These are phyloP conservation scores for Microtus pennsylvanicus DNA, from an alignment of 2,113 vertebrate genomes.

Conservation along the genomic window DNA sequence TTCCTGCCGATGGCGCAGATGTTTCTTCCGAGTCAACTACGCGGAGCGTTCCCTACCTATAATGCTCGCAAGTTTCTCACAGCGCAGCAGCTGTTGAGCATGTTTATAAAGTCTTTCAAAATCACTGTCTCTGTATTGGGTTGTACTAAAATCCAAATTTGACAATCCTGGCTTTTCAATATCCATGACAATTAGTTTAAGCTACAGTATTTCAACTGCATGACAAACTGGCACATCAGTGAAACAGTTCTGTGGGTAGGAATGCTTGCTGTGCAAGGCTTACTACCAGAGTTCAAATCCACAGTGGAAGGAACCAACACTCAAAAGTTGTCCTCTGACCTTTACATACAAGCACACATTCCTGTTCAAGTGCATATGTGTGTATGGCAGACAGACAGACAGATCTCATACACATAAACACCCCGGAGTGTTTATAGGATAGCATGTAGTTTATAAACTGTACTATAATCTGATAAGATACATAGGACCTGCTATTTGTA, in stretches of 20 bases:
- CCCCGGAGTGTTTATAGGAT: background rate
- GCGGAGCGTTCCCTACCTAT: background rate
- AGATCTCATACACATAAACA: background rate
- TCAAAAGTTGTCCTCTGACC: background rate
- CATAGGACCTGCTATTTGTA: background rate
- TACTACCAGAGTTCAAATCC: background rate
- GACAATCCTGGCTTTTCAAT: background rate
- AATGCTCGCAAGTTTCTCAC: background rate
- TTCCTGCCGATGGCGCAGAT: background rate
- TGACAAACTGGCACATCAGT: background rate
- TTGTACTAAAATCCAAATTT: slow-evolving; percentile 19
- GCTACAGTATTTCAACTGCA: background rate
- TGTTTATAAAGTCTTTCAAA: background rate
- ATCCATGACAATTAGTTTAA: background rate
- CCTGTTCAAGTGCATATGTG: too few species aligned
- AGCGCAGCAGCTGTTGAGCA: background rate
- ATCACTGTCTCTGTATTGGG: background rate
- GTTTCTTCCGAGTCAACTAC: background rate
- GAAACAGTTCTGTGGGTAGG: background rate
- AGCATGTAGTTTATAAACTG: background rate
- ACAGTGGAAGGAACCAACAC: background rate
- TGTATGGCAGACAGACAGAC: background rate
- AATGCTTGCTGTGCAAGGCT: background rate
- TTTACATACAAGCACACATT: background rate
- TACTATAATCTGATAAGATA: background rate